phyloP scores from a whole-genome alignment of 2,888 invertebrate species.

The Lasius platythorax region DNA sequence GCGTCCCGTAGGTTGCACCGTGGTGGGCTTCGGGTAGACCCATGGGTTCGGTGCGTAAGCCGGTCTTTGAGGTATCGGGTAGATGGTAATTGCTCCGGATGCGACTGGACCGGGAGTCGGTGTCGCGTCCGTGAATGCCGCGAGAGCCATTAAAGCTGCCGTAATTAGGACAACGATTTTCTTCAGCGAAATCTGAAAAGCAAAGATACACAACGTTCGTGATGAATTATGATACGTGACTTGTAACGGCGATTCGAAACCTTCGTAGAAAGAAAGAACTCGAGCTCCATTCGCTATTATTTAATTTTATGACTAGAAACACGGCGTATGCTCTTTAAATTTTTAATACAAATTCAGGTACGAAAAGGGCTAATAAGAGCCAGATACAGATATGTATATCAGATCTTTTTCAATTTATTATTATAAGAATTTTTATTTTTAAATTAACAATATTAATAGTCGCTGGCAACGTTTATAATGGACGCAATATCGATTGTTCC shows the following conservation, averaged over 20 bases:
- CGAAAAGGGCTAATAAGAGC: no score
- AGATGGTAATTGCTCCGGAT: conserved; percentile 76
- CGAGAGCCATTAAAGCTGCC: conserved; percentile 35
- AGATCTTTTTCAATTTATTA: no score
- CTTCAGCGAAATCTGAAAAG: conserved; percentile 55
- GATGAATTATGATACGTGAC: neutral
- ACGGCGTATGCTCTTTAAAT: neutral
- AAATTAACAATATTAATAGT: neutral
- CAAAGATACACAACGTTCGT: neutral
- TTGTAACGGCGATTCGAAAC: neutral
- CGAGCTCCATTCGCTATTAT: neutral
- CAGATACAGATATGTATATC: no score
- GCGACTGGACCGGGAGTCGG: conserved; percentile 57
- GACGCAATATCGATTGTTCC: neutral
- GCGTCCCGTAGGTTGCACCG: conserved; percentile 24
- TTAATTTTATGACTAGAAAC: neutral
- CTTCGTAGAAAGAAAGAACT: neutral
- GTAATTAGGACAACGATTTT: conserved; percentile 31
- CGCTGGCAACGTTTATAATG: neutral
- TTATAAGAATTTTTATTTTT: neutral
- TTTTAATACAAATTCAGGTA: neutral
- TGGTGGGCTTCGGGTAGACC: conserved; percentile 74
- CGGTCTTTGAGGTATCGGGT: conserved; percentile 76
- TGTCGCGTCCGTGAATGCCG: conserved; percentile 19
- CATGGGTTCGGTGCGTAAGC: conserved; percentile 68